Conservation (phyloP, 2,888 invertebrate species). For the Sarcophaga rosellei region DNA sequence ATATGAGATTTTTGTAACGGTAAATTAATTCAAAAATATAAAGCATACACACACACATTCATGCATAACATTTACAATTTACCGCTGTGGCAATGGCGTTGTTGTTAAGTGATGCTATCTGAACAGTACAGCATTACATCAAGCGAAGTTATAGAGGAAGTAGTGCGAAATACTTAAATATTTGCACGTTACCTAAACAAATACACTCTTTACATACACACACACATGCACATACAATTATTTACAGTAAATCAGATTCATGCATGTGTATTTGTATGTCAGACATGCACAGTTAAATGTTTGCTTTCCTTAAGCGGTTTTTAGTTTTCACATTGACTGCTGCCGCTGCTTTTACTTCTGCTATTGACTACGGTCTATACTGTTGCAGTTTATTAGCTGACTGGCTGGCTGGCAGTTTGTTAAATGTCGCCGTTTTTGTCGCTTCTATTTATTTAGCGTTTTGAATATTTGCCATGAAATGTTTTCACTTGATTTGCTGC, state of each 20-base stretch:
- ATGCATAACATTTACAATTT: not conserved
- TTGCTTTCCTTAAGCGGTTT: conserved; percentile 48
- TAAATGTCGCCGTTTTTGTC: conserved; percentile 11
- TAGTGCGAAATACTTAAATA: not conserved
- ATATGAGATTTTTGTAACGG: conserved; percentile 26
- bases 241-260: not conserved
- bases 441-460: conserved; percentile 51
- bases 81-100: not conserved
- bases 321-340: conserved; percentile 8
- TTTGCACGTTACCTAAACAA: conserved; percentile 1
- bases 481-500: conserved; percentile 55
- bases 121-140: no score
- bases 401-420: no score
- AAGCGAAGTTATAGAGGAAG: no score
- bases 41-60: conserved; percentile 1
- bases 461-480: conserved; percentile 48
- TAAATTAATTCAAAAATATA: conserved; percentile 55
- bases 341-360: not conserved
- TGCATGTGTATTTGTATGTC: not conserved
- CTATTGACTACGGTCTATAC: not conserved
- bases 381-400: no score
- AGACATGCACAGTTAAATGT: conserved; percentile 34
- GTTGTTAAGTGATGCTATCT: no score
- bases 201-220: not conserved
- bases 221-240: not conserved